Percentiles rank a stretch among this genome's conserved stretches.
These are phyloP conservation scores for Trichopoda pennipes DNA, from an alignment of 2,888 invertebrate genomes.

Conservation along the genomic window DNA sequence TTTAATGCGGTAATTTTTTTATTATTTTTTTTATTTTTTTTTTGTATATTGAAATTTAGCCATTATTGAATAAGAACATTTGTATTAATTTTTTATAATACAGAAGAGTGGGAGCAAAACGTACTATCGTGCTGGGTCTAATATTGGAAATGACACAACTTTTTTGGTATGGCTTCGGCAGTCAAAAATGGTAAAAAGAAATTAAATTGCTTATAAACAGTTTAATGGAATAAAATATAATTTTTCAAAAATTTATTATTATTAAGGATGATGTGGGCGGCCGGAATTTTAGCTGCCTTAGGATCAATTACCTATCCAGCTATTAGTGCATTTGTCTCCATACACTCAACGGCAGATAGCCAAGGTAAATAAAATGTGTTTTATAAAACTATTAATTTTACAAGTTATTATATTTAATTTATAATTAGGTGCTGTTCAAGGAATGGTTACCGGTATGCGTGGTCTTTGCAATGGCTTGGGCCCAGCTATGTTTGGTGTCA, in stretches of 20 bases:
- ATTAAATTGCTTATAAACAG: slow-evolving; percentile 63
- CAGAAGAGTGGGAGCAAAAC: slow-evolving; percentile 91
- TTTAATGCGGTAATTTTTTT: slow-evolving; percentile 84
- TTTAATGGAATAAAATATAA: neutral
- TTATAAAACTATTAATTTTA: neutral
- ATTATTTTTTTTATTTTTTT: neutral
- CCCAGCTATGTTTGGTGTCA: slow-evolving; percentile 98
- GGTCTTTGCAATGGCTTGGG: slow-evolving; percentile 99
- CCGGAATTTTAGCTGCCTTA: slow-evolving; percentile 96
- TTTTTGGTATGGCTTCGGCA: slow-evolving; percentile 98
- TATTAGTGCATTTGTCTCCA: slow-evolving; percentile 98
- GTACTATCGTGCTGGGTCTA: slow-evolving; percentile 98
- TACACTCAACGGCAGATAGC: slow-evolving; percentile 98
- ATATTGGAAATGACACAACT: slow-evolving; percentile 98
- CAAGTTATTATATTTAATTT: slow-evolving; percentile 1
- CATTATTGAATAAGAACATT: too few relatives aligned
- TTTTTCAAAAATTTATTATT: neutral
- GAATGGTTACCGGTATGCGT: slow-evolving; percentile 99
- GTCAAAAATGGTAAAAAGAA: slow-evolving; percentile 89
- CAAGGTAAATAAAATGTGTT: slow-evolving; percentile 85
- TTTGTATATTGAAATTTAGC: too few relatives aligned
- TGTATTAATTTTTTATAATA: neutral
- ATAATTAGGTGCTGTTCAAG: slow-evolving; percentile 89
- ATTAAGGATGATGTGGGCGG: slow-evolving; percentile 98
- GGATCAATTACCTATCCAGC: slow-evolving; percentile 99